These are phyloP conservation scores for Lepidonotus clava DNA, from an alignment of 2,888 invertebrate species.

Conservation along the genomic window DNA sequence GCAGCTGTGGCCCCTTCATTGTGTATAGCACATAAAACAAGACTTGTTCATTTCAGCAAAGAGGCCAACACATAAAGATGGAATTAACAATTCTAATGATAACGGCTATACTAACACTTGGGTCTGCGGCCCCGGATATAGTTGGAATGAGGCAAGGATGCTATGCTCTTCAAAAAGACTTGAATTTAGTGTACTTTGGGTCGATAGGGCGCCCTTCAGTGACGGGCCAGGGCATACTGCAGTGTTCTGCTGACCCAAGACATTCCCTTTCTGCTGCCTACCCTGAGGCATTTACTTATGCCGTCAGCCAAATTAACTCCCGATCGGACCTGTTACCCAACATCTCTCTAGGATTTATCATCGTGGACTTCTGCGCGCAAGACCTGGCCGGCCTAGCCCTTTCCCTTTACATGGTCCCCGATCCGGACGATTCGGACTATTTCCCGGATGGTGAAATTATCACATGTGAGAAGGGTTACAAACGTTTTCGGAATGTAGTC, in stretches of 20 bases:
- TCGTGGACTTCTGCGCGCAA: slow-evolving; percentile 68
- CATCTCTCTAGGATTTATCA: slow-evolving; percentile 66
- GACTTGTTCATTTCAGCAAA: too few relatives aligned
- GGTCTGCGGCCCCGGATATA: neutral
- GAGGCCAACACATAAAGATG: too few relatives aligned
- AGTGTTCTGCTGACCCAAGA: neutral
- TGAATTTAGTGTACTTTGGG: neutral
- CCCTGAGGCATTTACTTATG: slow-evolving; percentile 65
- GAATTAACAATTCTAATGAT: neutral
- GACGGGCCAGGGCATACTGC: neutral
- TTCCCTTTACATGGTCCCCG: slow-evolving; percentile 62
- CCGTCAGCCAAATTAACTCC: slow-evolving; percentile 66
- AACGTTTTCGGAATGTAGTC: slow-evolving; percentile 43
- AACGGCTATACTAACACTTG: neutral
- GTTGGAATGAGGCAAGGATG: neutral
- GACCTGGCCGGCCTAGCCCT: slow-evolving; percentile 64
- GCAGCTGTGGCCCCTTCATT: too few relatives aligned
- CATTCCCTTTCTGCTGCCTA: neutral
- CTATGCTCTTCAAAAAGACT: neutral
- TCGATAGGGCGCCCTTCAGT: neutral
- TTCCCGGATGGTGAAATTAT: neutral
- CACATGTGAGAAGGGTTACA: neutral
- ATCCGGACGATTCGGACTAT: neutral
- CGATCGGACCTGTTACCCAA: slow-evolving; percentile 64
- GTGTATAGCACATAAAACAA: too few relatives aligned